Percentiles rank a stretch among this genome's conserved stretches.
Evolutionary conservation across 2,797 vertebrate species (phyloP).

Genomic region (Morelia viridis): DNA sequence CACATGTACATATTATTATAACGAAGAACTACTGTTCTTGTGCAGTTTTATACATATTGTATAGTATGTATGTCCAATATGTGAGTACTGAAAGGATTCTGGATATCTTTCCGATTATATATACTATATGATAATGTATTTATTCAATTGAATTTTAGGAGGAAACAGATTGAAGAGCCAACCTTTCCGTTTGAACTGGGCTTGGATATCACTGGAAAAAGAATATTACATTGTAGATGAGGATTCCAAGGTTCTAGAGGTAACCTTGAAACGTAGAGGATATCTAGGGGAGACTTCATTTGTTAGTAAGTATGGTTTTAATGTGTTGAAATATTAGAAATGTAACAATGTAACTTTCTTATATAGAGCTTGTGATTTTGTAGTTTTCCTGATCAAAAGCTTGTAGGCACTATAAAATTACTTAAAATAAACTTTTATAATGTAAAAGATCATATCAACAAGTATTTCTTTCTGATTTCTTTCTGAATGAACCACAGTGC

Average conservation of each 20-base stretch:
- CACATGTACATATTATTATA: not conserved
- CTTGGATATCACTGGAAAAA: slow-evolving; percentile 88
- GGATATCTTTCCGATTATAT: not conserved
- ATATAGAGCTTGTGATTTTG: not conserved
- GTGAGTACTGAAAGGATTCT: not conserved
- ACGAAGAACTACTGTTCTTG: not conserved
- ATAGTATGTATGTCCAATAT: not conserved
- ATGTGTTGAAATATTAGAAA: not conserved
- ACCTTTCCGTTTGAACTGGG: slow-evolving; percentile 85
- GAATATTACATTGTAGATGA: slow-evolving; percentile 83
- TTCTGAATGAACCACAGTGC: not conserved
- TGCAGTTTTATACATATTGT: not conserved
- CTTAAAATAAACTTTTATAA: not conserved
- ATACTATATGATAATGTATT: not conserved
- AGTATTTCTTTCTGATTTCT: not conserved
- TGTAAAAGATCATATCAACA: not conserved
- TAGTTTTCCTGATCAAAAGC: not conserved
- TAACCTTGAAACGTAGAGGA: slow-evolving; percentile 81
- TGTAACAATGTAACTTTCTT: not conserved
- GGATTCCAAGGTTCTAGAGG: slow-evolving; percentile 80
- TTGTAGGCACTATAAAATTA: not conserved
- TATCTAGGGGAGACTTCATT: slow-evolving; percentile 86
- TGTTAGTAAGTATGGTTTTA: slow-evolving; percentile 78
- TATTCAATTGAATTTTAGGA: slow-evolving; percentile 65
- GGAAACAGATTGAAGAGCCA: slow-evolving; percentile 83